These are phyloP conservation scores for Ochropleura leucogaster DNA, from an alignment of 2,888 invertebrate genomes.

Conservation along the genomic window DNA sequence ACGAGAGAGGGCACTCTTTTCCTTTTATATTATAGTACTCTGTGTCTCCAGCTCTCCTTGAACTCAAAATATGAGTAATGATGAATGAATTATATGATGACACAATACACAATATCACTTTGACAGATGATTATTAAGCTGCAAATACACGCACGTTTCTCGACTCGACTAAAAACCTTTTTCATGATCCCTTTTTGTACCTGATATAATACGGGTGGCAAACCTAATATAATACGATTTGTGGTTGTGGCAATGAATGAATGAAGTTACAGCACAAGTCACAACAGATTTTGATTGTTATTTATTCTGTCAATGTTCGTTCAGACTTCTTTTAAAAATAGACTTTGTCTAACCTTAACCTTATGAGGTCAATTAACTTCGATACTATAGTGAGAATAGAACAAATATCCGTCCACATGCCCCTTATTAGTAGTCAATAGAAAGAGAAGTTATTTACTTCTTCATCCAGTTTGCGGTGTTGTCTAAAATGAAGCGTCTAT, in stretches of 20 bases:
- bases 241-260: too few species aligned
- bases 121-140: background rate
- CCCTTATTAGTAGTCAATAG: background rate
- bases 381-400: background rate
- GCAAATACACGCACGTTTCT: background rate
- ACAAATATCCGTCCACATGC: background rate
- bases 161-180: background rate
- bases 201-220: too few species aligned
- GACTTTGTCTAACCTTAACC: background rate
- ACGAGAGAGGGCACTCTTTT: too few species aligned
- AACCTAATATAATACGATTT: too few species aligned
- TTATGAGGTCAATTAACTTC: background rate
- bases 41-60: too few species aligned
- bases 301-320: too few species aligned
- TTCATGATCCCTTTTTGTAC: too few species aligned
- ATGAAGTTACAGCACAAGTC: too few species aligned
- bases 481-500: conserved; percentile 27
- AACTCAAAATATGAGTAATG: conserved; percentile 4
- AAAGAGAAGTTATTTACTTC: background rate
- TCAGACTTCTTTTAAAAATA: background rate
- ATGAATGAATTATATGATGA: background rate
- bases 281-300: too few species aligned
- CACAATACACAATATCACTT: background rate
- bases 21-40: too few species aligned
- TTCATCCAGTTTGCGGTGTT: background rate